phyloP scores from a whole-genome alignment of 1,140 invertebrate species.

The Heliconius congener region DNA sequence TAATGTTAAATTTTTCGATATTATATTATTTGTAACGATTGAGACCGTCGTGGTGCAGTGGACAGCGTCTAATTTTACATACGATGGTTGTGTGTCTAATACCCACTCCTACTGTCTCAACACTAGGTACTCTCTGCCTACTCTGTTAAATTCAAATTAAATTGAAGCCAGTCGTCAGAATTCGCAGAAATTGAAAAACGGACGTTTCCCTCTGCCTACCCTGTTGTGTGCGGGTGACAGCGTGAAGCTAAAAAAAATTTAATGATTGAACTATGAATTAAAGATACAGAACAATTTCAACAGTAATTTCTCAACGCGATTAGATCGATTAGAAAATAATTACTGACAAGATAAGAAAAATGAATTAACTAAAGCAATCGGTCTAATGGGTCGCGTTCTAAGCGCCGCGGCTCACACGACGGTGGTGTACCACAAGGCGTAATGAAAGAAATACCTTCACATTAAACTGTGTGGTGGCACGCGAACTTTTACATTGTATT shows the following conservation, averaged over 20 bases:
- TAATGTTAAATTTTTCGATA: too few species aligned
- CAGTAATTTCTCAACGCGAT: not conserved
- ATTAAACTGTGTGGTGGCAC: not conserved
- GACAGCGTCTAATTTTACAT: too few species aligned
- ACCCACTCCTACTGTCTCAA: too few species aligned
- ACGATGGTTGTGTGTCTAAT: too few species aligned
- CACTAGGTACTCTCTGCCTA: too few species aligned
- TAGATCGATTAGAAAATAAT: slow-evolving; percentile 6
- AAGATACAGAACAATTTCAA: not conserved
- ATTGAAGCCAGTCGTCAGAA: too few species aligned
- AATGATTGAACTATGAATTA: not conserved
- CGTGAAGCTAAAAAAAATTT: not conserved
- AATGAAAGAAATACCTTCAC: slow-evolving; percentile 23
- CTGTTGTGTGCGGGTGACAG: not conserved
- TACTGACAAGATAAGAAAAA: not conserved
- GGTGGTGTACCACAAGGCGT: not conserved
- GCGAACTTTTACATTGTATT: slow-evolving; percentile 1
- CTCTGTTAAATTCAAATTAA: too few species aligned
- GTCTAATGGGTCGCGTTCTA: not conserved
- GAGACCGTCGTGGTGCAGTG: too few species aligned
- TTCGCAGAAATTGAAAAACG: too few species aligned
- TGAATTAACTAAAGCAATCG: slow-evolving; percentile 12
- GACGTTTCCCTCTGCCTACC: not conserved
- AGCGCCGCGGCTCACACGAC: too few species aligned
- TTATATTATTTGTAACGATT: too few species aligned